A percentile compares a stretch with the other conserved stretches of the same genome.
Evolutionary conservation across 1,140 invertebrate species (phyloP).

Genomic region (Neodiprion fabricii): DNA sequence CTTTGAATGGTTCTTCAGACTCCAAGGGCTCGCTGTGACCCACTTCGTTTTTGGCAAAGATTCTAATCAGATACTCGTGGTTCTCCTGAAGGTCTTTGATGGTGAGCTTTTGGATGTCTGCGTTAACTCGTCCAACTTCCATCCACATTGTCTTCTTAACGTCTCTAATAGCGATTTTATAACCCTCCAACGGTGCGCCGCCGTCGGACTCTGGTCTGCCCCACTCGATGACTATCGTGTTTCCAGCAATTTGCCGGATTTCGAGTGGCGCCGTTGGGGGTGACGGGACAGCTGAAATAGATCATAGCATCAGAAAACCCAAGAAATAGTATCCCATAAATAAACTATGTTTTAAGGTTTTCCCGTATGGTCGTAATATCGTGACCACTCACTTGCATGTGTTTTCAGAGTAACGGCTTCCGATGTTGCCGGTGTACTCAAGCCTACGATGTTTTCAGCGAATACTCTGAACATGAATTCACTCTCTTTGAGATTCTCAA

Average conservation of each 20-base stretch:
- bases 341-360: neutral
- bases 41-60: slow-evolving; percentile 94
- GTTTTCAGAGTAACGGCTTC: slow-evolving; percentile 87
- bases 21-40: slow-evolving; percentile 93
- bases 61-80: slow-evolving; percentile 88
- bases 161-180: slow-evolving; percentile 93
- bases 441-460: slow-evolving; percentile 89
- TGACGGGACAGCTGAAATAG: slow-evolving; percentile 78
- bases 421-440: slow-evolving; percentile 80
- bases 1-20: slow-evolving; percentile 90
- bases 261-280: slow-evolving; percentile 90
- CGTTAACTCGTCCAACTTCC: slow-evolving; percentile 87
- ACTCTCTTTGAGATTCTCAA: slow-evolving; percentile 88
- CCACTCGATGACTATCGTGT: slow-evolving; percentile 91
- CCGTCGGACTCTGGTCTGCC: slow-evolving; percentile 93
- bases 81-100: slow-evolving; percentile 88
- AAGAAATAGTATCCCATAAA: neutral
- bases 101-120: slow-evolving; percentile 82
- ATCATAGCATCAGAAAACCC: slow-evolving; percentile 9
- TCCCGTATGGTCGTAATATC: neutral
- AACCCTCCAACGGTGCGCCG: slow-evolving; percentile 87
- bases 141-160: slow-evolving; percentile 95
- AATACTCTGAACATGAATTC: slow-evolving; percentile 91
- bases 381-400: slow-evolving; percentile 86
- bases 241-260: slow-evolving; percentile 79